A percentile compares a stretch with the other conserved stretches of the same genome.
Evolutionary conservation across 2,113 vertebrate species (phyloP).

Genomic region (Odobenus rosmarus): DNA sequence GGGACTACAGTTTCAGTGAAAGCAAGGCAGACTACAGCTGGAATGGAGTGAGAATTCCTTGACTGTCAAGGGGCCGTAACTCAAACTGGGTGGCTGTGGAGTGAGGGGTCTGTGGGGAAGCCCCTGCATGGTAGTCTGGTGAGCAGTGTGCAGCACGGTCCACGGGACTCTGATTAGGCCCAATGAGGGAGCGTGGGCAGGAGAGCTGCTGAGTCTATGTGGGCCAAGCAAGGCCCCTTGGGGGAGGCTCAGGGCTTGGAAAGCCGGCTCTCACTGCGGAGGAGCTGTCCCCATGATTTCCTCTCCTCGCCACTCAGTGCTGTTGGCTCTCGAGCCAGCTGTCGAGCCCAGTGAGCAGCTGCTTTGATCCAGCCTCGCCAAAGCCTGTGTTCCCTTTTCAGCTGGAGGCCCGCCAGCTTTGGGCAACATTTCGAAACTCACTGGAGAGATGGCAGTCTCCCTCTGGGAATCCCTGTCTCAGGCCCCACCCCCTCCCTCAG

Average conservation of each 20-base stretch:
- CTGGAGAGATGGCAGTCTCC: background rate
- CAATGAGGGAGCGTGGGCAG: background rate
- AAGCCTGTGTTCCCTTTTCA: background rate
- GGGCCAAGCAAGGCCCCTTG: background rate
- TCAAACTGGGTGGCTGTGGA: background rate
- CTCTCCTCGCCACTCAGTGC: background rate
- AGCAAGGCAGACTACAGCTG: background rate
- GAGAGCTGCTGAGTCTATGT: background rate
- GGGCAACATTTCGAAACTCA: slow-evolving; percentile 18
- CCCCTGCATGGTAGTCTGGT: background rate
- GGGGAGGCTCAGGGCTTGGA: background rate
- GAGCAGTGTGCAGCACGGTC: background rate
- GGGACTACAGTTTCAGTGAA: background rate
- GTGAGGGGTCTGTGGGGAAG: background rate
- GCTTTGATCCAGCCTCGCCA: background rate
- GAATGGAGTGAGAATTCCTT: slow-evolving; percentile 34
- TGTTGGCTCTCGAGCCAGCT: background rate
- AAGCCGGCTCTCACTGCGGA: background rate
- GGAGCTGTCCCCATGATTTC: background rate
- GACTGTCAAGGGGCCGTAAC: background rate
- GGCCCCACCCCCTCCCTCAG: background rate
- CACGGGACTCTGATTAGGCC: background rate
- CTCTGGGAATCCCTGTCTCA: background rate
- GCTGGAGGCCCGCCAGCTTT: background rate
- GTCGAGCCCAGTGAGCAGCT: background rate